Conservation (phyloP, 2,888 invertebrate species). For the Drosophila paranaensis region DNA sequence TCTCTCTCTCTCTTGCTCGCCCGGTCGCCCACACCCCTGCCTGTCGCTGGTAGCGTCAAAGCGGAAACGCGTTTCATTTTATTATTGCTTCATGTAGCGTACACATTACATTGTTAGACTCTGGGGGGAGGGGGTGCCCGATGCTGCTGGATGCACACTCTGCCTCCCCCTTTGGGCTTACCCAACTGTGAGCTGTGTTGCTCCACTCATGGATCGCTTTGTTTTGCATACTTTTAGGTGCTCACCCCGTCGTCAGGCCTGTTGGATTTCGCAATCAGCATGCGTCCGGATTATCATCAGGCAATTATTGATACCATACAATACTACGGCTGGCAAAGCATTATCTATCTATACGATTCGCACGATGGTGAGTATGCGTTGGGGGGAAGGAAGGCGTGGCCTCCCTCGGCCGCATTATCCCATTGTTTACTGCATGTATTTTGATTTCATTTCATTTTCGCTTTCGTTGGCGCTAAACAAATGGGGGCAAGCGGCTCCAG, state of each 20-base stretch:
- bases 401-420: constrained; percentile 38
- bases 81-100: constrained; percentile 78
- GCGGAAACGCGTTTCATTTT: constrained; percentile 79
- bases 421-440: constrained; percentile 63
- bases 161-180: not conserved
- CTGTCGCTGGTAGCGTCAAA: constrained; percentile 57
- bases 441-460: constrained; percentile 72
- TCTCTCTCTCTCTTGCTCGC: not conserved
- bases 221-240: constrained; percentile 87
- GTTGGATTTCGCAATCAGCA: constrained; percentile 95
- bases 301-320: constrained; percentile 97
- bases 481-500: constrained; percentile 30
- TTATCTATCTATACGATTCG: constrained; percentile 92
- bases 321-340: constrained; percentile 93
- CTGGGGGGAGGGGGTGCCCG: not conserved
- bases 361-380: constrained; percentile 88
- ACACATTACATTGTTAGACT: constrained; percentile 73
- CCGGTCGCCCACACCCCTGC: not conserved
- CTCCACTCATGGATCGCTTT: constrained; percentile 50
- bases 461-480: constrained; percentile 64
- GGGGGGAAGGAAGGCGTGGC: not conserved
- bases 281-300: constrained; percentile 97
- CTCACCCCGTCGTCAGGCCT: constrained; percentile 95
- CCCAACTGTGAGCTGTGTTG: constrained; percentile 26
- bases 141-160: not conserved